Evolutionary conservation across 2,113 vertebrate species (phyloP).

Genomic region (Coryphaenoides rupestris): DNA sequence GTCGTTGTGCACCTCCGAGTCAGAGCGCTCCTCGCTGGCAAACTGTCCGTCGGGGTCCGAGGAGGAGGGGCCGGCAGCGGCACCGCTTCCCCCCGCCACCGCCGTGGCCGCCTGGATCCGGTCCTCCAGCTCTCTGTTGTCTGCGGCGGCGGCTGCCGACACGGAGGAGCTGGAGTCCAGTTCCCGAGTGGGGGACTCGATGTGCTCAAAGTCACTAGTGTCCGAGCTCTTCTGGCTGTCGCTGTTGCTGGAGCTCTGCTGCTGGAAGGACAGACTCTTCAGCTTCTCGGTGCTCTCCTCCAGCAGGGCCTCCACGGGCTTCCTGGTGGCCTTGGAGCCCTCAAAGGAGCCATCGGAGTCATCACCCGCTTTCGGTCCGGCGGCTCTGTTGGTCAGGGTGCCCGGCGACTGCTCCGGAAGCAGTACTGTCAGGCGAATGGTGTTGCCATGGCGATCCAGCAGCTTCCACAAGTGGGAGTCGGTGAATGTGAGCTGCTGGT

Average conservation of each 20-base stretch:
- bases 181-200: constrained; percentile 88
- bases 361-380: constrained; percentile 78
- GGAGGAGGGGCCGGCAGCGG: constrained; percentile 50
- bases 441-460: constrained; percentile 94
- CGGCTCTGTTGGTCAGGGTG: constrained; percentile 78
- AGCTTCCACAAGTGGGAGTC: constrained; percentile 95
- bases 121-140: constrained; percentile 87
- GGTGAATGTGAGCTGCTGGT: constrained; percentile 84
- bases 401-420: constrained; percentile 90
- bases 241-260: constrained; percentile 83
- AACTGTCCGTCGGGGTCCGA: constrained; percentile 86
- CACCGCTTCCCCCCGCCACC: constrained; percentile 19
- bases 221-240: constrained; percentile 96
- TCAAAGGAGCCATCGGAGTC: constrained; percentile 80
- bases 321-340: constrained; percentile 78
- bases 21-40: constrained; percentile 88
- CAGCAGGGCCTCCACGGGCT: constrained; percentile 91
- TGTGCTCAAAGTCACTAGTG: constrained; percentile 92
- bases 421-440: constrained; percentile 88
- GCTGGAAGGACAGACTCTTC: constrained; percentile 89
- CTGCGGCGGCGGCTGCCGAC: constrained; percentile 78
- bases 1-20: constrained; percentile 96
- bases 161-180: constrained; percentile 82
- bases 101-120: constrained; percentile 67
- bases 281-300: constrained; percentile 98